Evolutionary conservation across 2,888 invertebrate species (phyloP), one percentile per base, ranked within the genome.

Genomic region (Xestia ashworthii): DNA sequence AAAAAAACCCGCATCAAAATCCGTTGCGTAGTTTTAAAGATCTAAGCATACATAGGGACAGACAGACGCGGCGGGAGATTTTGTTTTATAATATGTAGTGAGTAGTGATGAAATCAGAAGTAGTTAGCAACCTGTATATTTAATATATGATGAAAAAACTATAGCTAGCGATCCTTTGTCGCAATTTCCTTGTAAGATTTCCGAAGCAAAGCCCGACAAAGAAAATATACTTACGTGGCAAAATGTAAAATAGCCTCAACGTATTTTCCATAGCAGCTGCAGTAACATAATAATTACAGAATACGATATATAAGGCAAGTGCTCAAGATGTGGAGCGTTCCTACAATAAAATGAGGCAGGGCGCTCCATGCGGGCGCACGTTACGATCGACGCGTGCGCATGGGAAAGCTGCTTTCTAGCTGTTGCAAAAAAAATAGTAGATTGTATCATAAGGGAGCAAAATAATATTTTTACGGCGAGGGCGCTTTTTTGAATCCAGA

Each of bases 301-400:
- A 76, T 55, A 62, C 69, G 70, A 79, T 82, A 82, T 82, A 87
- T 87, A 85, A 83, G 80, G 83, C 81, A 73, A 81, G 70, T 76
- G 79, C 65, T 82, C 80, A 88, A 89, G 89, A 89, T 87, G 89
- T 89, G 66, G 32, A 89, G 88, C 89, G 91, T 81, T 87, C 87
- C 83, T 87, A 82, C 85, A 86, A 89, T 87, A 86, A 84, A 82
- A 81, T 86, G 85, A 90, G 87, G 89, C 88, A 91, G 93, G 94
- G 95, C 89, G 92, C 88, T 78, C 84, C 90, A 95, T 95, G 95
- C 95, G 95, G 95, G 95, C 88, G 89, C 83, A 89, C 90, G 92
- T 90, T 91, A 87, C 87, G 78, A 80, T 41, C 84, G 83, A 67
- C 87, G 84, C 84, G 81, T 84, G 89, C 86, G 88, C 89, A 84